A percentile compares a stretch with the other conserved stretches of the same genome.
Conservation (phyloP, 2,888 invertebrate species). For the Heliothis peltigera region DNA sequence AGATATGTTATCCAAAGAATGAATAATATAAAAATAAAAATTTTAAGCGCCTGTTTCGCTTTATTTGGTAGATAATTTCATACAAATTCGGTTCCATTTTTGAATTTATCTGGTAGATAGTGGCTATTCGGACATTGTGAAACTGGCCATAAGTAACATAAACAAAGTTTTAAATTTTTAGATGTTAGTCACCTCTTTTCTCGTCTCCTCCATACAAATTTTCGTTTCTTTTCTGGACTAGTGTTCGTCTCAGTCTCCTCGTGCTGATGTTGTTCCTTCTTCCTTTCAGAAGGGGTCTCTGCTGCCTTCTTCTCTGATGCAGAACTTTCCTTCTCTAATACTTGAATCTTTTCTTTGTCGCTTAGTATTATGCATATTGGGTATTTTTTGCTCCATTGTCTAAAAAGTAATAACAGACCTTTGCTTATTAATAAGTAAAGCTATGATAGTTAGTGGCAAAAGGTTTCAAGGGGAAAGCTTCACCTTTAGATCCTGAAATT, state of each 20-base stretch:
- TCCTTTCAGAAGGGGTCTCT: constrained; percentile 76
- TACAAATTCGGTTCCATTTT: too few species aligned
- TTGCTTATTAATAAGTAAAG: not conserved
- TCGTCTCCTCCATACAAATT: constrained; percentile 83
- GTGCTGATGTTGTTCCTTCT: constrained; percentile 70
- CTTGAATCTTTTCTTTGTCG: constrained; percentile 86
- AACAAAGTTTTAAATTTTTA: not conserved
- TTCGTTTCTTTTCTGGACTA: constrained; percentile 84
- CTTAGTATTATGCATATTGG: constrained; percentile 94
- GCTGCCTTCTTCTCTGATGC: constrained; percentile 74
- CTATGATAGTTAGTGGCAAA: not conserved
- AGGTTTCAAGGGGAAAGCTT: not conserved
- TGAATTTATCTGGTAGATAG: too few species aligned
- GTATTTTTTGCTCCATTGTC: constrained; percentile 97
- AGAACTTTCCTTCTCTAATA: constrained; percentile 81
- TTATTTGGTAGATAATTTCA: too few species aligned
- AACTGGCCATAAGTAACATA: not conserved
- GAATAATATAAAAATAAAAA: constrained; percentile 25
- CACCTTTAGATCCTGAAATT: not conserved
- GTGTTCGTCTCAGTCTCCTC: constrained; percentile 88
- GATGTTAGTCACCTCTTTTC: constrained; percentile 80
- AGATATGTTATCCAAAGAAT: constrained; percentile 10
- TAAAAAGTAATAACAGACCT: constrained; percentile 64
- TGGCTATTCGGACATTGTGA: too few species aligned
- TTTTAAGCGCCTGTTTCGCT: too few species aligned